Conservation (phyloP, 2,888 invertebrate genomes). For the Caenorhabditis auriculariae region DNA sequence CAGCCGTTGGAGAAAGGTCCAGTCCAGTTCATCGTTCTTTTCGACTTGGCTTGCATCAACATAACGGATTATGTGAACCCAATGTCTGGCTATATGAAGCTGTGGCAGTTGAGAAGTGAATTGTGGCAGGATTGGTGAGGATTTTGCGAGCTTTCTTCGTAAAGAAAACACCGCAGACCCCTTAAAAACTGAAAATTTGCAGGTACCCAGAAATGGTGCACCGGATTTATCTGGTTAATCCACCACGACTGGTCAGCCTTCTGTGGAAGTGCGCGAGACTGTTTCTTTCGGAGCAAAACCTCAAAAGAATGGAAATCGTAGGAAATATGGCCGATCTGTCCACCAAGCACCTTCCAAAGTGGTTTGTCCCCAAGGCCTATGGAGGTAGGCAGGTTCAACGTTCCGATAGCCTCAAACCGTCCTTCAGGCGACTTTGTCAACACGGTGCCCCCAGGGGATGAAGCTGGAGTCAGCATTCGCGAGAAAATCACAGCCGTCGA, state of each 20-base stretch:
- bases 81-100: conserved; percentile 46
- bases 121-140: conserved; percentile 49
- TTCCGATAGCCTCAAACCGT: neutral
- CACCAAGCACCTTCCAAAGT: conserved; percentile 32
- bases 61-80: conserved; percentile 49
- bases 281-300: conserved; percentile 38
- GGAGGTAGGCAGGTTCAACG: conserved; percentile 26
- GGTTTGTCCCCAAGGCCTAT: conserved; percentile 42
- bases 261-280: conserved; percentile 46
- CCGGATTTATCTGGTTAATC: conserved; percentile 42
- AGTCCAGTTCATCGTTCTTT: conserved; percentile 47
- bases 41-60: conserved; percentile 42
- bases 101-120: conserved; percentile 47
- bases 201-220: conserved; percentile 49
- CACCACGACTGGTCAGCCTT: conserved; percentile 34
- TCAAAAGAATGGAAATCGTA: conserved; percentile 39
- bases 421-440: conserved; percentile 39
- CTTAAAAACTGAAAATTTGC: conserved; percentile 3
- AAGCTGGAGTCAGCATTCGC: conserved; percentile 40
- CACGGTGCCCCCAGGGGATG: conserved; percentile 34
- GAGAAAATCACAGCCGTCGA: conserved; percentile 37
- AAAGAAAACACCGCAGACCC: neutral
- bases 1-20: conserved; percentile 43
- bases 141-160: neutral
- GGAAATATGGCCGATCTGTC: conserved; percentile 25